Evolutionary conservation across 1,140 invertebrate genomes (phyloP).

Genomic region (Rhyzopertha dominica): DNA sequence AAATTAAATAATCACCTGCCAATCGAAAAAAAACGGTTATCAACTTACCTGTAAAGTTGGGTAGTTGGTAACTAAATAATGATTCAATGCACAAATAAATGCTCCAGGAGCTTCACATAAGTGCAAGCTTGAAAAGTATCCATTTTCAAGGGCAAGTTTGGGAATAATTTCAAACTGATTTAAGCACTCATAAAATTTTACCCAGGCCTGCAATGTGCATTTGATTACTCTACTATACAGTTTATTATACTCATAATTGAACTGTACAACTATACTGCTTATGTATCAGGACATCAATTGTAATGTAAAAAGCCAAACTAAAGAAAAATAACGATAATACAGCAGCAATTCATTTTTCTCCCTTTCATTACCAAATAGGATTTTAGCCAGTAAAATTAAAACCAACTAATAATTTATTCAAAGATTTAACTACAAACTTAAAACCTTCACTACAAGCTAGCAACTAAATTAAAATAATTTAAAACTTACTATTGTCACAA

Average conservation of each 20-base stretch:
- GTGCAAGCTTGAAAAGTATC: constrained; percentile 68
- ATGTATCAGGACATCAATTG: too few species aligned
- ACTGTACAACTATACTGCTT: too few species aligned
- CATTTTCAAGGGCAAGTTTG: constrained; percentile 37
- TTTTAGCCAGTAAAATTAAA: too few species aligned
- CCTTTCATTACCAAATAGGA: too few species aligned
- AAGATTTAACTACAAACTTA: constrained; percentile 14
- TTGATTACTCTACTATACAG: too few species aligned
- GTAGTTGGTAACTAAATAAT: constrained; percentile 65
- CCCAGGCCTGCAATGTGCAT: constrained; percentile 67
- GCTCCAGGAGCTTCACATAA: constrained; percentile 94
- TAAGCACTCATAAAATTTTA: constrained; percentile 84
- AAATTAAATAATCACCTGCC: neutral
- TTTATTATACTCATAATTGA: too few species aligned
- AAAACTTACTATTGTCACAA: constrained; percentile 65
- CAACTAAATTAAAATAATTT: too few species aligned
- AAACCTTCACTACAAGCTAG: too few species aligned
- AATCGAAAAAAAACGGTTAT: constrained; percentile 14
- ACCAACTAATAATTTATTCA: constrained; percentile 1
- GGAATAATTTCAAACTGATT: constrained; percentile 58
- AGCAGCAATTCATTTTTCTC: too few species aligned
- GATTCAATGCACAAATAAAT: constrained; percentile 84
- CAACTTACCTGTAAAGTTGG: constrained; percentile 50
- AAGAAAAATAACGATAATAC: constrained; percentile 9
- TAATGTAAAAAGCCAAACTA: too few species aligned